Percentiles rank a stretch among this genome's conserved stretches.
phyloP scores from a whole-genome alignment of 2,888 invertebrate genomes.

The Standfussiana lucernea region DNA sequence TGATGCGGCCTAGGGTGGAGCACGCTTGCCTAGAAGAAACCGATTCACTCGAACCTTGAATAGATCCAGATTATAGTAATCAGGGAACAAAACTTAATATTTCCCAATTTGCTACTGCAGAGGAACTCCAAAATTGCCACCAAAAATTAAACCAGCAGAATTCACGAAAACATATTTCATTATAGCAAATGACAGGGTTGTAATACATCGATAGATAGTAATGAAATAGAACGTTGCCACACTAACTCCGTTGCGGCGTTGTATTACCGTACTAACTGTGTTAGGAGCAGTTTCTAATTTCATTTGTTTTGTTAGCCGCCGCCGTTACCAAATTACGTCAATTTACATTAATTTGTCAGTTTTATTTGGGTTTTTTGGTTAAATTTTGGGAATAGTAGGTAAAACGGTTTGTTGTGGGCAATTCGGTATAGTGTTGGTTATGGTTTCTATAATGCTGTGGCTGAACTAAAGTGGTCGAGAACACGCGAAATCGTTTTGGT shows the following conservation, averaged over 20 bases:
- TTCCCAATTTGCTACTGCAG: not conserved
- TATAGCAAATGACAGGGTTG: constrained; percentile 9
- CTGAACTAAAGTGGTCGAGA: too few relatives aligned
- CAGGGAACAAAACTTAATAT: too few relatives aligned
- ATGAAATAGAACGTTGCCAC: constrained; percentile 19
- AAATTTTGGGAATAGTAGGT: not conserved
- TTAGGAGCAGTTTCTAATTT: constrained; percentile 52
- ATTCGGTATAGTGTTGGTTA: not conserved
- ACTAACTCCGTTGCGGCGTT: constrained; percentile 34
- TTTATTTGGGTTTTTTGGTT: constrained; percentile 22
- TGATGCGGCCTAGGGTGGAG: too few relatives aligned
- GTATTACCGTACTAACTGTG: constrained; percentile 12
- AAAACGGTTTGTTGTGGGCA: constrained; percentile 6
- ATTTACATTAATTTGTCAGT: constrained; percentile 49
- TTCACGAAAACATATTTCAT: constrained; percentile 32
- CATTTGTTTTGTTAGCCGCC: constrained; percentile 43
- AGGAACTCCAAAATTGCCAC: not conserved
- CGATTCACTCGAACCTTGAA: too few relatives aligned
- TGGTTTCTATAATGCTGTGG: not conserved
- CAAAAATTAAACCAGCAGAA: not conserved
- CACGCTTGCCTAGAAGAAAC: too few relatives aligned
- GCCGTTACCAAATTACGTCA: constrained; percentile 32
- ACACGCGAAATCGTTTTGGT: too few relatives aligned
- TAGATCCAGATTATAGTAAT: too few relatives aligned
- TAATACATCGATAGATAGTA: constrained; percentile 18